Conservation (phyloP, 2,113 vertebrate species). For the Anhinga anhinga region DNA sequence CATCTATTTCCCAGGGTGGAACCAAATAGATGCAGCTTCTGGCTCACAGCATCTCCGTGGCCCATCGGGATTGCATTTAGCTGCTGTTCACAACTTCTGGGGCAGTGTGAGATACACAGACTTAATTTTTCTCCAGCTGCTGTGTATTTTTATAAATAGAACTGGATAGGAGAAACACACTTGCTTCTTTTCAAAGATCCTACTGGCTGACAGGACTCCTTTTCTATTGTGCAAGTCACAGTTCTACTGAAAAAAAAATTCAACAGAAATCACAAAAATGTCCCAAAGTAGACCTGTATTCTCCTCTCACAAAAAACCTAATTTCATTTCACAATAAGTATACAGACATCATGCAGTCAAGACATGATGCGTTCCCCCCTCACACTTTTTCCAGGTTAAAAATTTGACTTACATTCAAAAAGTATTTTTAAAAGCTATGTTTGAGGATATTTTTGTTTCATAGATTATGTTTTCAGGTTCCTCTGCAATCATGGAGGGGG, state of each 20-base stretch:
- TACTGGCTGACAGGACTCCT: not conserved
- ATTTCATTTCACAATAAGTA: not conserved
- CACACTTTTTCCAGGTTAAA: not conserved
- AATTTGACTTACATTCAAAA: not conserved
- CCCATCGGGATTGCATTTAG: not conserved
- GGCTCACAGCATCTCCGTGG: not conserved
- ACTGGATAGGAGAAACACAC: not conserved
- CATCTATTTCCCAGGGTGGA: not conserved
- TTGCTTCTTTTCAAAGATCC: not conserved
- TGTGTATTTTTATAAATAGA: constrained; percentile 34
- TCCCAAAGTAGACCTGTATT: not conserved
- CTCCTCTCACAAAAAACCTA: not conserved
- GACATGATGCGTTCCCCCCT: not conserved
- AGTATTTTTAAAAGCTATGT: not conserved
- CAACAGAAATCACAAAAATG: not conserved
- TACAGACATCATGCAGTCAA: not conserved
- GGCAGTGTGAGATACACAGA: not conserved
- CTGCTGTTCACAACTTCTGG: constrained; percentile 33
- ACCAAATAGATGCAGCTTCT: constrained; percentile 17
- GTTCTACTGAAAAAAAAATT: not conserved
- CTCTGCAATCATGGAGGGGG: not conserved
- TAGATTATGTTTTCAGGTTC: not conserved
- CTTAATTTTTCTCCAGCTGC: not conserved
- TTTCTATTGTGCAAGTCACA: not conserved
- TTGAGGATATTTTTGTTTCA: not conserved